Percentiles rank a stretch among this genome's conserved stretches.
These are phyloP conservation scores for Melanotaenia boesemani DNA, from an alignment of 2,797 vertebrate genomes.

Conservation along the genomic window DNA sequence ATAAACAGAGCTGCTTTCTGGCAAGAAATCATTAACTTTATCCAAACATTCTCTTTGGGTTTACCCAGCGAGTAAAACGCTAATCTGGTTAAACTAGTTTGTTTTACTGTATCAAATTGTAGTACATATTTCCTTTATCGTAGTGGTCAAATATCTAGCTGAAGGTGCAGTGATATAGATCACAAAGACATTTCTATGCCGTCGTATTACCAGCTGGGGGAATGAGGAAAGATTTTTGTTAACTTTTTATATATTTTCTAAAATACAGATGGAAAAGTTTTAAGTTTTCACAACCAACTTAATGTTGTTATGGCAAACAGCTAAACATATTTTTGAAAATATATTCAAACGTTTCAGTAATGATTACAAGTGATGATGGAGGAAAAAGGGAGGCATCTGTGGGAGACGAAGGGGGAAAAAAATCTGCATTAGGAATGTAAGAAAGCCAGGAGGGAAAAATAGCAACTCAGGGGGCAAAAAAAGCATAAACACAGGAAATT, in stretches of 20 bases:
- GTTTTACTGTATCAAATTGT: too few species aligned
- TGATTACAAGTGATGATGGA: slow-evolving; percentile 53
- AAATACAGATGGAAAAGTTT: not conserved
- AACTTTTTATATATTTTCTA: not conserved
- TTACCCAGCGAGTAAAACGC: too few species aligned
- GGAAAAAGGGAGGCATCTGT: slow-evolving; percentile 57
- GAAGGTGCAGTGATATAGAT: not conserved
- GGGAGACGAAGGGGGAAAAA: slow-evolving; percentile 47
- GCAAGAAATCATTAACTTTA: too few species aligned
- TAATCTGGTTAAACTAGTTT: too few species aligned
- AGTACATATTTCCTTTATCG: not conserved
- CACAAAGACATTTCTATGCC: not conserved
- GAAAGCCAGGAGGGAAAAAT: slow-evolving; percentile 67
- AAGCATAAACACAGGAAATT: slow-evolving; percentile 82
- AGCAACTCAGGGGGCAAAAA: slow-evolving; percentile 73
- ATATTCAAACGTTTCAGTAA: slow-evolving; percentile 46
- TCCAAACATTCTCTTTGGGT: too few species aligned
- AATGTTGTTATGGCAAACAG: slow-evolving; percentile 20
- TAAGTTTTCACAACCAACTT: not conserved
- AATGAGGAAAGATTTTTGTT: not conserved
- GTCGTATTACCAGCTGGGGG: not conserved
- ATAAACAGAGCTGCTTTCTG: too few species aligned
- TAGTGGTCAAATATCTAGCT: not conserved
- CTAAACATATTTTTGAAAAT: slow-evolving; percentile 31
- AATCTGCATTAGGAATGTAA: slow-evolving; percentile 69